Percentiles rank a stretch among this genome's conserved stretches.
These are phyloP conservation scores for Gymnodraco acuticeps DNA, from an alignment of 2,797 vertebrate genomes.

Conservation along the genomic window DNA sequence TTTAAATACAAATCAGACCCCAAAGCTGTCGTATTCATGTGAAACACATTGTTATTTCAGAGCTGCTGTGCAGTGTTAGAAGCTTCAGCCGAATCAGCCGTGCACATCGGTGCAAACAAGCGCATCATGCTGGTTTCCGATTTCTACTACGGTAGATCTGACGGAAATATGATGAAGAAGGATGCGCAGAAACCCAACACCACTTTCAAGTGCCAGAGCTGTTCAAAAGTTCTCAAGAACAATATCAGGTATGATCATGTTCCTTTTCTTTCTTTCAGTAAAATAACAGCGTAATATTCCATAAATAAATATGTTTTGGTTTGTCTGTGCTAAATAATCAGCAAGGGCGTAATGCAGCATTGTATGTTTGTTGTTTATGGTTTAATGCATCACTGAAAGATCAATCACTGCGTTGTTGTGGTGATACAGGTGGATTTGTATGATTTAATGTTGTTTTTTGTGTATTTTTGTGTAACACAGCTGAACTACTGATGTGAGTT, in stretches of 20 bases:
- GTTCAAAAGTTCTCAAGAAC: constrained; percentile 97
- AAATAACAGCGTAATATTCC: neutral
- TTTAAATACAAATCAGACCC: too few relatives aligned
- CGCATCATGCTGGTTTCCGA: constrained; percentile 98
- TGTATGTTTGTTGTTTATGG: too few relatives aligned
- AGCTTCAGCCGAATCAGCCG: constrained; percentile 70
- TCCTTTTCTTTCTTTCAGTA: neutral
- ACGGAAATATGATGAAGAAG: constrained; percentile 86
- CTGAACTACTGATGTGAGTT: neutral
- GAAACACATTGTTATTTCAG: constrained; percentile 76
- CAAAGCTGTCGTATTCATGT: neutral
- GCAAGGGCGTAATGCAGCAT: neutral
- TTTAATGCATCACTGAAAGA: neutral
- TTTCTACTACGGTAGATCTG: constrained; percentile 95
- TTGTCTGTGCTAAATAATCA: neutral
- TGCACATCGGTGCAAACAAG: constrained; percentile 80
- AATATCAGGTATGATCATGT: constrained; percentile 91
- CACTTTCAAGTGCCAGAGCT: constrained; percentile 98
- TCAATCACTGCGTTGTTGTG: neutral
- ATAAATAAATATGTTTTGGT: neutral
- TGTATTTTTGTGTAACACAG: neutral
- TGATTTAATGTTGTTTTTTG: neutral
- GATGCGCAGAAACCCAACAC: constrained; percentile 89
- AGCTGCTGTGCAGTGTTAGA: constrained; percentile 87
- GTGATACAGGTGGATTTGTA: neutral